Evolutionary conservation across 2,888 invertebrate genomes (phyloP).

Genomic region (Cerastis rubricosa): DNA sequence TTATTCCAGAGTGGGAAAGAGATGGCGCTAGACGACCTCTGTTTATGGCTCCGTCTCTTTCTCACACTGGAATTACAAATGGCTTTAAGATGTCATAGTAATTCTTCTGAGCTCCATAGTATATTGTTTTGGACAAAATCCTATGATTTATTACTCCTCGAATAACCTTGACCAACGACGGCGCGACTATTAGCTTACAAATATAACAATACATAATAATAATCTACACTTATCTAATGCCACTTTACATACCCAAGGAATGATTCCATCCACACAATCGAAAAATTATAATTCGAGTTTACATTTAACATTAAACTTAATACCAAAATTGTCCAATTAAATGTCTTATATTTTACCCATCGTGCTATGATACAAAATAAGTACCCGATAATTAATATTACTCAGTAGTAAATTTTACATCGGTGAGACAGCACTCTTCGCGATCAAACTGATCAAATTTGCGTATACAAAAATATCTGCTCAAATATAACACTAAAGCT

Average conservation of each 20-base stretch:
- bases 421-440: slow-evolving; percentile 49
- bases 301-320: slow-evolving; percentile 54
- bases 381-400: slow-evolving; percentile 55
- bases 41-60: too few relatives aligned
- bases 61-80: too few relatives aligned
- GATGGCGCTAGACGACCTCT: too few relatives aligned
- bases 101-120: neutral
- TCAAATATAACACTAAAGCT: slow-evolving; percentile 69
- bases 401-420: slow-evolving; percentile 48
- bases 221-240: slow-evolving; percentile 56
- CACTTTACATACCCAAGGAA: slow-evolving; percentile 59
- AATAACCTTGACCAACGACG: slow-evolving; percentile 44
- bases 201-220: slow-evolving; percentile 46
- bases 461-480: slow-evolving; percentile 72
- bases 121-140: neutral
- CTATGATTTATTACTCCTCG: neutral
- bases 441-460: slow-evolving; percentile 53
- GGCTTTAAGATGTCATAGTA: too few relatives aligned
- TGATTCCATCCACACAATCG: slow-evolving; percentile 60
- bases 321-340: slow-evolving; percentile 46
- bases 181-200: slow-evolving; percentile 41
- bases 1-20: too few relatives aligned
- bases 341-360: slow-evolving; percentile 50
- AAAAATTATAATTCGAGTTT: slow-evolving; percentile 62
- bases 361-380: slow-evolving; percentile 62